Conservation (phyloP, 2,888 invertebrate genomes). For the Drosophila affinis region DNA sequence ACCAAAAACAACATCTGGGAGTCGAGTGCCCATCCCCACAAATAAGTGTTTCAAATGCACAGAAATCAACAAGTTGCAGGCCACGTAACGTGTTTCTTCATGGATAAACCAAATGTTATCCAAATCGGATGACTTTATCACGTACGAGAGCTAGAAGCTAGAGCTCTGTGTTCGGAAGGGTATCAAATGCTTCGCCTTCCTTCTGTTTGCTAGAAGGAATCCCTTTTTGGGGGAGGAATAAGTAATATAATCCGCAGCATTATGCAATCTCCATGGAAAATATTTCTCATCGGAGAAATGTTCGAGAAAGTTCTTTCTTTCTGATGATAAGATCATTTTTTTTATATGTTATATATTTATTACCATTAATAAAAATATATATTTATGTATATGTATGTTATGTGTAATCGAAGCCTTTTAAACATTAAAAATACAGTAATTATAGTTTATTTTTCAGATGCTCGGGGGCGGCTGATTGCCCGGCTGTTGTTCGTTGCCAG, state of each 20-base stretch:
- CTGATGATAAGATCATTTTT: neutral
- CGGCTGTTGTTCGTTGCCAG: constrained; percentile 59
- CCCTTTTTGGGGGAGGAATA: neutral
- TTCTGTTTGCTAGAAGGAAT: neutral
- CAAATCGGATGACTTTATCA: no score
- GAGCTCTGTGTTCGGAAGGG: neutral
- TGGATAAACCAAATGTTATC: no score
- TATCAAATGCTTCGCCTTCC: neutral
- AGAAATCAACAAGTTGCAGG: no score
- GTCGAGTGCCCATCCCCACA: no score
- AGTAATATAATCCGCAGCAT: neutral
- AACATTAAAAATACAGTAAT: constrained; percentile 56
- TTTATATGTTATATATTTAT: constrained; percentile 58
- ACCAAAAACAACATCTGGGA: no score
- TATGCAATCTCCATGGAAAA: neutral
- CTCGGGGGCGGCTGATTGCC: constrained; percentile 73
- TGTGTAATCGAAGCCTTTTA: constrained; percentile 56
- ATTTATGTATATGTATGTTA: constrained; percentile 34
- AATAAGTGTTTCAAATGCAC: no score
- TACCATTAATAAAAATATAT: constrained; percentile 72
- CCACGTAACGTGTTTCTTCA: no score
- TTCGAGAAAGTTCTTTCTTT: neutral
- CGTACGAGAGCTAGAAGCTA: no score
- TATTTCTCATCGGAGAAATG: neutral
- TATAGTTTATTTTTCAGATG: constrained; percentile 43